phyloP scores from a whole-genome alignment of 2,797 vertebrate species.

The Galagoides demidoff region DNA sequence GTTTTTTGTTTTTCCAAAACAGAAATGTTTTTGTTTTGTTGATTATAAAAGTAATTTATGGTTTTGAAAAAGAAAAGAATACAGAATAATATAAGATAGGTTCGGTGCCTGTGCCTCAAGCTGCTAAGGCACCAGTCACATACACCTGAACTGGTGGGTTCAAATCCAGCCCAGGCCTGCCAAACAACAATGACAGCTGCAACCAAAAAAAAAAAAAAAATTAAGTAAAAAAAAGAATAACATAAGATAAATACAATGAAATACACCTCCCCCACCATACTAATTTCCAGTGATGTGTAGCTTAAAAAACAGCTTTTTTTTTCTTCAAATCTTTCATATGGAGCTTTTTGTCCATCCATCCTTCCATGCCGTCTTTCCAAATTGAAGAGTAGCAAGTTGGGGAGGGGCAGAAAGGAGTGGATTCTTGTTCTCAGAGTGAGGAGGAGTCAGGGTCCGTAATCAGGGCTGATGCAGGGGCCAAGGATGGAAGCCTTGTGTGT shows the following conservation, averaged over 20 bases:
- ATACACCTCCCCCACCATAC: neutral
- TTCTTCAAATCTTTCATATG: neutral
- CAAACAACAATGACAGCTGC: too few relatives aligned
- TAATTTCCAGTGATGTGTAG: neutral
- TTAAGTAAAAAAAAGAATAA: slow-evolving; percentile 3
- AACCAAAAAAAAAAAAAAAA: neutral
- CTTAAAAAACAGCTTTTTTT: neutral
- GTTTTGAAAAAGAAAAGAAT: neutral
- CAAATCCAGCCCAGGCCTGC: too few relatives aligned
- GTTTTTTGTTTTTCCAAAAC: neutral
- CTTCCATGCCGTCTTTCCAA: neutral
- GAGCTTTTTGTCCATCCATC: accelerated
- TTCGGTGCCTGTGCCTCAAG: too few relatives aligned
- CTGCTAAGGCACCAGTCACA: too few relatives aligned
- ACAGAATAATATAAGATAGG: neutral
- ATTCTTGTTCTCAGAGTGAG: neutral
- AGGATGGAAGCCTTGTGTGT: neutral
- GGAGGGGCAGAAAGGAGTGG: neutral
- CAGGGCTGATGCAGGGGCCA: neutral
- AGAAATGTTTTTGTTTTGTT: slow-evolving; percentile 50
- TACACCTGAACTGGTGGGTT: too few relatives aligned
- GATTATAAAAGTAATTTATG: slow-evolving; percentile 24
- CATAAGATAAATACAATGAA: neutral
- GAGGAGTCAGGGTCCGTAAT: neutral
- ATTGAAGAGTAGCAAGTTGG: neutral